Percentiles rank a stretch among this genome's conserved stretches.
These are phyloP conservation scores for Cliona cf. orientalis DNA, from an alignment of 37 sponge, comb jelly and placozoan species.

Conservation along the genomic window DNA sequence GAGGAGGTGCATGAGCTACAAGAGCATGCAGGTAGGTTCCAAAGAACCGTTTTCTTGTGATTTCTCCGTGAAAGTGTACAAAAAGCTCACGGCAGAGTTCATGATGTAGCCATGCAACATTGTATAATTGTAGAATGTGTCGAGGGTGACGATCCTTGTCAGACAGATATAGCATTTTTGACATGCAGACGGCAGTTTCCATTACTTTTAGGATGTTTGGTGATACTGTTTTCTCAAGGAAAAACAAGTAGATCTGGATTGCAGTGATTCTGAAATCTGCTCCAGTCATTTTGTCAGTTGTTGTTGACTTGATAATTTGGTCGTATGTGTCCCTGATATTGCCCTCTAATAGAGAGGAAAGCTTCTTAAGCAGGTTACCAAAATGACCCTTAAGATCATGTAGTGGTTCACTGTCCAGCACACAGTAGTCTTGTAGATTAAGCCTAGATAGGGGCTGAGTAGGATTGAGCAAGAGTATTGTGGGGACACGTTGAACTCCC, in stretches of 20 bases:
- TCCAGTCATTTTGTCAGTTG: background rate
- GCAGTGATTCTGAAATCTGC: background rate
- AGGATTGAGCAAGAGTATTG: slow-evolving; percentile 29
- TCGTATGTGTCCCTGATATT: background rate
- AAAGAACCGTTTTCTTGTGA: background rate
- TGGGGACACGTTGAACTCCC: slow-evolving; percentile 43
- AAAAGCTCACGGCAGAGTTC: slow-evolving; percentile 1
- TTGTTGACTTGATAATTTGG: background rate
- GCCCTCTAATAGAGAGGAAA: background rate
- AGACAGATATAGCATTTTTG: slow-evolving; percentile 12
- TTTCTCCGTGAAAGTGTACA: background rate
- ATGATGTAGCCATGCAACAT: slow-evolving; percentile 22
- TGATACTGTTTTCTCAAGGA: background rate
- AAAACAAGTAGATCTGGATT: slow-evolving; percentile 9
- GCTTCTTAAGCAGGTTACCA: background rate
- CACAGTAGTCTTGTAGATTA: slow-evolving; percentile 13
- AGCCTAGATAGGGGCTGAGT: background rate
- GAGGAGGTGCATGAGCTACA: slow-evolving; percentile 13
- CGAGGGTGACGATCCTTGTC: slow-evolving; percentile 12
- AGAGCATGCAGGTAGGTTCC: slow-evolving; percentile 34
- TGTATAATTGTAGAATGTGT: slow-evolving; percentile 23
- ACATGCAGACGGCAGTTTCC: background rate
- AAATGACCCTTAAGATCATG: slow-evolving; percentile 45
- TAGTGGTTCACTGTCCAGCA: slow-evolving; percentile 24
- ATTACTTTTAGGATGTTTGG: slow-evolving; percentile 6